Percentiles rank a stretch among this genome's conserved stretches.
Conservation (phyloP, 1,140 invertebrate genomes). For the Drosophila lacteicornis region DNA sequence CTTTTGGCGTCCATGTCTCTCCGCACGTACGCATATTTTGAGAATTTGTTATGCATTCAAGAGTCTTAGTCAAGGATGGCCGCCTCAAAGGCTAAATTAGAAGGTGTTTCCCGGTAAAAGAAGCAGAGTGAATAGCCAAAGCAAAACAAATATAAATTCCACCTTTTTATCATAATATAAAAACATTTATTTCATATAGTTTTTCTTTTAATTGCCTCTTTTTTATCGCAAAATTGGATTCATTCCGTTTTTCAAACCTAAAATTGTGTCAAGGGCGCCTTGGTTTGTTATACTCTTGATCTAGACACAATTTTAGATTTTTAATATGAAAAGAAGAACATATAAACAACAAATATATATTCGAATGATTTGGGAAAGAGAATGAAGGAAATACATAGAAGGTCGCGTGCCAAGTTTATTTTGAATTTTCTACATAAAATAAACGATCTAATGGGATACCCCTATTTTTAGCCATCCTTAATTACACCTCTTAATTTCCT, state of each 20-base stretch:
- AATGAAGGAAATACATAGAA: conserved; percentile 32
- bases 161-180: not conserved
- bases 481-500: not conserved
- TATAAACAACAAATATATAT: conserved; percentile 21
- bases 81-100: not conserved
- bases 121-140: not conserved
- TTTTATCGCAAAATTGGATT: not conserved
- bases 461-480: not conserved
- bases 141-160: not conserved
- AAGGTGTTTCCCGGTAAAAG: conserved; percentile 23
- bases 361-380: conserved; percentile 19
- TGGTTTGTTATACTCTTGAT: conserved; percentile 34
- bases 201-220: not conserved
- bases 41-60: conserved; percentile 4
- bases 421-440: conserved; percentile 11
- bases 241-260: not conserved
- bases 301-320: conserved; percentile 29
- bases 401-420: conserved; percentile 68
- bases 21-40: conserved; percentile 50
- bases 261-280: conserved; percentile 67
- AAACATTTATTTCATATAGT: not conserved
- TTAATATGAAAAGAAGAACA: not conserved
- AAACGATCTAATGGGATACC: conserved; percentile 5
- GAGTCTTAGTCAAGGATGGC: not conserved
- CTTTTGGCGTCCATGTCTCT: conserved; percentile 29